Evolutionary conservation across 2,797 vertebrate species (phyloP), one percentile per base, ranked within the genome.

Genomic region (Spatula versicolor): DNA sequence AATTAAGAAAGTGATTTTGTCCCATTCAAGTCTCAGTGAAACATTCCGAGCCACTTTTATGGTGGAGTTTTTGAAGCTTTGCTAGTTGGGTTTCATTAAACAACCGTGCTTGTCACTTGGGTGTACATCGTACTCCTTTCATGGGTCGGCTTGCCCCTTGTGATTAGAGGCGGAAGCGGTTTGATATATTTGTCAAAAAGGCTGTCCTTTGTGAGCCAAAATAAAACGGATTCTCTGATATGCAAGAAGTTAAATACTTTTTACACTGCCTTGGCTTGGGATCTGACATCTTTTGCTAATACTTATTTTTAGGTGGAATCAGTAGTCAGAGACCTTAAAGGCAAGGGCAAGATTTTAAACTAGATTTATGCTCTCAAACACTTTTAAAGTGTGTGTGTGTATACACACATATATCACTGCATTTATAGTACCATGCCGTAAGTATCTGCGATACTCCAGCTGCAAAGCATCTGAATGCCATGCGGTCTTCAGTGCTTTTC

Each of bases 101-200:
- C 0, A 2, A 19, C 69, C 0, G 1, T 0, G 6, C 58, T 78
- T 48, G 92, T 92, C 86, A 62, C 91, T 63, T 13, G 84, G 60
- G 68, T 48, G 89, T 86, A 58, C 86, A 48, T 85, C 76, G 64
- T 8, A 16, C 33, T 86, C 92, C 76, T 92, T 76, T 66, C 72
- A 59, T 52, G 91, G 91, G 48, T 73, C 2, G 7, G n/a, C 68
- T 82, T 95, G 82, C 78, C 94, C 93, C 94, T 92, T 83, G 93
- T 91, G 94, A 93, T 92, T 94, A 91, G 89, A 90, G 72, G 33
- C 9, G 22, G 93, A 95, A 94, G 64, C 2, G 2, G 89, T 93
- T 92, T 97, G 91, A 93, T 94, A 35, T 66, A 62, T 94, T 92
- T 93, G 72, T 96, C 84, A 93, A 35, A 95, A 89, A 83, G 73